Base-by-base conservation (phyloP, 2,113 vertebrate species). In the Phalacrocorax brasilianus region DNA sequence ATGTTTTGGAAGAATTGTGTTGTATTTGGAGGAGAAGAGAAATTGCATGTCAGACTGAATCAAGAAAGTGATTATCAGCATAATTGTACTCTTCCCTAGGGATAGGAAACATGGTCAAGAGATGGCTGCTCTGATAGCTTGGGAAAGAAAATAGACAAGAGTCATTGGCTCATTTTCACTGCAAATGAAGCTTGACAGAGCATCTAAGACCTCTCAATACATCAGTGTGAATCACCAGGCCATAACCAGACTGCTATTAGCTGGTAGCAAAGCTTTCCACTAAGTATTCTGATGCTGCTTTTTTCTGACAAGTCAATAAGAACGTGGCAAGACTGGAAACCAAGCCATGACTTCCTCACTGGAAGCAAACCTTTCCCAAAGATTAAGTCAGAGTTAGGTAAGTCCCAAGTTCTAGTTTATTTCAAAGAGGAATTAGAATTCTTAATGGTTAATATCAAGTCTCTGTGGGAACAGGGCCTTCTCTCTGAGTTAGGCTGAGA, bases 131-230 rank as follows among this genome's bases (percentile, higher is more conserved):
- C 65, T 90, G 94, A 96, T 91, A 94, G 92, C 71, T 76, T 63
- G 62, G 47, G 85, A 96, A 97, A 85, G 73, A 96, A 96, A 97
- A 94, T 85, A 95, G 92, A 95, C 88, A 94, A 91, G 82, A 95
- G 88, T 50, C 97, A 88, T 91, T 96, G 95, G 63, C 76, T 96
- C 92, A 88, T 97, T 97, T 97, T 96, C 77, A 93, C 92, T 97
- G 89, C 93, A 96, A 97, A 97, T 96, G 93, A 95, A 96, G 95
- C 92, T 95, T 97, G 97, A 95, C 97, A 96, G 95, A 91, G 70
- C 75, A 94, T 96, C 80, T 92, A 75, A 91, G 89, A 86, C 87
- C 85, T 97, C 91, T 96, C 92, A 84, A 89, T 94, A 94, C 19
- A 93, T 91, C 89, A 94, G 55, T 61, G 59, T 80, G 91, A 95